Evolutionary conservation across 2,888 invertebrate genomes (phyloP).

Genomic region (Apodemia hepburni): DNA sequence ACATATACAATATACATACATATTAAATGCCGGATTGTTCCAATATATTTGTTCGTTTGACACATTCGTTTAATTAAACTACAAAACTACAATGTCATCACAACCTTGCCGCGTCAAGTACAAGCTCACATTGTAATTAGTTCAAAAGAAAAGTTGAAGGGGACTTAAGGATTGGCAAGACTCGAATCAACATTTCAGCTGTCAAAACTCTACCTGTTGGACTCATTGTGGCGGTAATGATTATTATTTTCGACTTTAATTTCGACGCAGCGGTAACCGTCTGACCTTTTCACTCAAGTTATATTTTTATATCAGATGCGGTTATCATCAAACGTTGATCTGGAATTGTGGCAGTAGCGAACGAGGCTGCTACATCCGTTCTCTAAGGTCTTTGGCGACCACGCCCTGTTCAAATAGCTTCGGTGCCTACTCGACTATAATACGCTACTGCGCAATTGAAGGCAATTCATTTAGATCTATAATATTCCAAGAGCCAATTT

Average conservation of each 20-base stretch:
- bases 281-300: slow-evolving; percentile 74
- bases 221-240: slow-evolving; percentile 55
- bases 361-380: slow-evolving; percentile 73
- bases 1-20: too few species aligned
- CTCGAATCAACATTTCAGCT: slow-evolving; percentile 49
- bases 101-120: slow-evolving; percentile 42
- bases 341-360: slow-evolving; percentile 51
- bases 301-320: slow-evolving; percentile 57
- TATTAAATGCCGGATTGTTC: too few species aligned
- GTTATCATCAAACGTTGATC: slow-evolving; percentile 68
- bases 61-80: slow-evolving; percentile 46
- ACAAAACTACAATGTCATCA: slow-evolving; percentile 61
- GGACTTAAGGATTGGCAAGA: slow-evolving; percentile 35
- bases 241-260: slow-evolving; percentile 70
- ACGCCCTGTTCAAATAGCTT: slow-evolving; percentile 59
- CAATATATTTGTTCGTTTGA: too few species aligned
- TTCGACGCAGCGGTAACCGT: slow-evolving; percentile 47
- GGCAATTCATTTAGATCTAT: slow-evolving; percentile 37
- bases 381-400: slow-evolving; percentile 61
- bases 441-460: slow-evolving; percentile 44
- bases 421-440: slow-evolving; percentile 52
- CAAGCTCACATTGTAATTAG: slow-evolving; percentile 51
- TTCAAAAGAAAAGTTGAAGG: slow-evolving; percentile 44
- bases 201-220: slow-evolving; percentile 56
- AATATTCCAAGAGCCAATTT: slow-evolving; percentile 32